Conservation (phyloP, 2,797 vertebrate species). For the Peromyscus eremicus region DNA sequence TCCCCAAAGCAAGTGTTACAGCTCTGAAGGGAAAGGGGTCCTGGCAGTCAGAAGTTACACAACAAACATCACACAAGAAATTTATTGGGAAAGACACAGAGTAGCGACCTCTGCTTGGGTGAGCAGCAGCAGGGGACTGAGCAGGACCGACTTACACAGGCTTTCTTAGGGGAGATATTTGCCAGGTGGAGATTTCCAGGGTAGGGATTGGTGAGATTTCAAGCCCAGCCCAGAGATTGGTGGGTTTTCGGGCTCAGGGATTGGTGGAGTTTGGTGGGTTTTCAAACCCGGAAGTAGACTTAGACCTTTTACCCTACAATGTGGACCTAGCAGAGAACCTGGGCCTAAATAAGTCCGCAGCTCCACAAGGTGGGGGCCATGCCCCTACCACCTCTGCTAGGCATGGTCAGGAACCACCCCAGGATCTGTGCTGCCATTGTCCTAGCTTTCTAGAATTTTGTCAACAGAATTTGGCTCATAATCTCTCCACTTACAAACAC, state of each 20-base stretch:
- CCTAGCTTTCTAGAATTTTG: neutral
- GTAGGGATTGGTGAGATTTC: neutral
- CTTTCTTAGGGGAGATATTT: neutral
- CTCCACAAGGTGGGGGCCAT: rapidly evolving
- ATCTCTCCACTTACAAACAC: neutral
- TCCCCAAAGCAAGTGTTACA: no score
- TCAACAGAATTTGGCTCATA: neutral
- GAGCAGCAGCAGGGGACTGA: neutral
- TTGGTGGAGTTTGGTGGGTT: neutral
- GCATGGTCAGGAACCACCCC: neutral
- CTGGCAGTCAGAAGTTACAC: neutral
- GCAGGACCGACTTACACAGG: neutral
- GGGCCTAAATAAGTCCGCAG: neutral
- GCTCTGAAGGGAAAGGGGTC: neutral
- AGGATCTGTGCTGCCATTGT: neutral
- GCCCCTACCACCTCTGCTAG: neutral
- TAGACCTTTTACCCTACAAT: neutral
- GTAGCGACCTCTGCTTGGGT: neutral
- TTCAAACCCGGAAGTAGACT: neutral
- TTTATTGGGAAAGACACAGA: neutral
- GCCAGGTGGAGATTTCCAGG: neutral
- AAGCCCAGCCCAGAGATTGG: neutral
- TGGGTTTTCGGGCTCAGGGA: neutral
- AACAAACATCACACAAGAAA: neutral
- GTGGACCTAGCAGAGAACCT: neutral